phyloP scores from a whole-genome alignment of 1,140 invertebrate genomes.

The Calephelis virginiensis region DNA sequence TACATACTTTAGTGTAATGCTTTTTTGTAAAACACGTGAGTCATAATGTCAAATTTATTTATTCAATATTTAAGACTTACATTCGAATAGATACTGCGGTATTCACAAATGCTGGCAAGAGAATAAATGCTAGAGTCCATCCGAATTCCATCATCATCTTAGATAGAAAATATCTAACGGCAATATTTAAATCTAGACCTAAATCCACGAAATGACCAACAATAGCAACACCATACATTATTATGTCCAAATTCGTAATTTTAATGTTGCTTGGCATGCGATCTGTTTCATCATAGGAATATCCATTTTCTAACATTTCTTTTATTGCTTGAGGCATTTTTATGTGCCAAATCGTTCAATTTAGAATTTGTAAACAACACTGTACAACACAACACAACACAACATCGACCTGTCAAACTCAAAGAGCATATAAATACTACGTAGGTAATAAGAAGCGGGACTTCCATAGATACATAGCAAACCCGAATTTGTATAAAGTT shows the following conservation, averaged over 20 bases:
- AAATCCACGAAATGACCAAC: slow-evolving; percentile 82
- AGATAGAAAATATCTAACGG: slow-evolving; percentile 78
- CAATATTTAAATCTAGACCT: slow-evolving; percentile 82
- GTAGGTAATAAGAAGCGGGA: too few species aligned
- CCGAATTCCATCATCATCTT: slow-evolving; percentile 78
- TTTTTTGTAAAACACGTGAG: not conserved
- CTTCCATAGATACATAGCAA: too few species aligned
- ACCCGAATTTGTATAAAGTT: too few species aligned
- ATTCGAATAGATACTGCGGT: slow-evolving; percentile 82
- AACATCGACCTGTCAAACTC: too few species aligned
- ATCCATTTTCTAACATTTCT: slow-evolving; percentile 52
- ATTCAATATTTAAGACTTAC: slow-evolving; percentile 66
- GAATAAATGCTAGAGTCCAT: slow-evolving; percentile 81
- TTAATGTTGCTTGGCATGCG: slow-evolving; percentile 62
- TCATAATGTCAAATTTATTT: not conserved
- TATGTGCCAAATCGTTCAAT: slow-evolving; percentile 9
- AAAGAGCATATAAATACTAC: too few species aligned
- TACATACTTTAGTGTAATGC: slow-evolving; percentile 1
- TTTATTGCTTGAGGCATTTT: slow-evolving; percentile 56
- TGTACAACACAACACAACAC: slow-evolving; percentile 1
- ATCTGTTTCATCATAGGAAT: slow-evolving; percentile 65
- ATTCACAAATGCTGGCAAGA: slow-evolving; percentile 82
- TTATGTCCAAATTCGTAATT: slow-evolving; percentile 59
- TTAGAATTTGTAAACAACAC: not conserved
- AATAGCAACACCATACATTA: slow-evolving; percentile 78